Evolutionary conservation across 2,113 vertebrate species (phyloP), one percentile per base, ranked within the genome.

Genomic region (Lonchura striata): DNA sequence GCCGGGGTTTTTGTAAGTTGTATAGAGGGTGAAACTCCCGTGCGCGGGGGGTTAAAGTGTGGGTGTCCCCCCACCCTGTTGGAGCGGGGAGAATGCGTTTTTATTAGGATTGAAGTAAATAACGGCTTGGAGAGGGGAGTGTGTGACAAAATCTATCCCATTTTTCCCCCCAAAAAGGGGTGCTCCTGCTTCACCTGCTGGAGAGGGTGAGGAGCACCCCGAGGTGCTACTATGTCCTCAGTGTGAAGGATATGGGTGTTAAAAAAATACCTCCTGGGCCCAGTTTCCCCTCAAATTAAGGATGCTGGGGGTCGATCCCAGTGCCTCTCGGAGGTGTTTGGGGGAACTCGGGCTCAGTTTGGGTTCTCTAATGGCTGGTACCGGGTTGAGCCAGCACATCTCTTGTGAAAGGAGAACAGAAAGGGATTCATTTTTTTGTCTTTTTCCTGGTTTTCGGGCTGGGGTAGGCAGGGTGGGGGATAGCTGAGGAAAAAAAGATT

Each of bases 201-300:
- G 37, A 16, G 20, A 14, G 59, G 41, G 23, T 27, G 41, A 47
- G 78, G 30, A 39, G 56, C 75, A 60, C 70, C 65, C 50, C 13
- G 11, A 63, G 83, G 70, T 64, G 35, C 54, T 74, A 18, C 50
- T 50, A 0, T 68, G 52, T 7, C 35, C 23, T 23, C 27, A 28
- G 0, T 12, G 2, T 14, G 15, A 9, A 22, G 21, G 2, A 5
- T 17, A 5, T 0, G 8, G 5, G 27, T 57, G 22, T 28, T 63
- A 70, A 59, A 91, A 91, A n/a, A 91, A 37, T 20, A 69, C 9
- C 30, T 31, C 50, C 22, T 0, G 1, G n/a, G 15, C 21, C n/a
- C 2, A 4, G 18, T 71, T 57, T 53, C 3, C 22, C 31, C 35
- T n/a, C 18, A 17, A 59, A 50, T 68, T 44, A 53, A 63, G 25